Percentiles rank a stretch among this genome's conserved stretches.
Evolutionary conservation across 1,140 invertebrate genomes (phyloP).

Genomic region (Drosophila santomea): DNA sequence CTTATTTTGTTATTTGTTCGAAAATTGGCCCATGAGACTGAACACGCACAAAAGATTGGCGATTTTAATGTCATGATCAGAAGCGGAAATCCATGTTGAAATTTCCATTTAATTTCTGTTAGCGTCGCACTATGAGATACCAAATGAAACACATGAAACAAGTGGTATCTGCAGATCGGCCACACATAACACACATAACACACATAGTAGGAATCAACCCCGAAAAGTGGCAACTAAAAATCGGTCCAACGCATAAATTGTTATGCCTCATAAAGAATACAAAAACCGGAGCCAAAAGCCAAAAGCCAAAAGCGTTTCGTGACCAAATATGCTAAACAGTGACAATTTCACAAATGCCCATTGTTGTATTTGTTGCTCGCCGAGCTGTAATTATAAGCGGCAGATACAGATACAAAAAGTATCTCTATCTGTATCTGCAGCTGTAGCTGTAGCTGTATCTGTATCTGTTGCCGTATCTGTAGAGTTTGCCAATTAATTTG

Average conservation of each 20-base stretch:
- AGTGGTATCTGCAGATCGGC: constrained; percentile 7
- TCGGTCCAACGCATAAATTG: constrained; percentile 74
- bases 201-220: neutral
- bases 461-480: constrained; percentile 34
- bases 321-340: constrained; percentile 82
- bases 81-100: constrained; percentile 71
- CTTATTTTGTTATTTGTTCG: constrained; percentile 13
- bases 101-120: constrained; percentile 65
- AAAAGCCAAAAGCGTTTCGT: constrained; percentile 70
- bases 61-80: constrained; percentile 44
- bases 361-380: constrained; percentile 51
- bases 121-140: neutral
- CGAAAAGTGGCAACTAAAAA: constrained; percentile 39
- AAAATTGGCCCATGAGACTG: constrained; percentile 13
- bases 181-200: neutral
- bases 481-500: constrained; percentile 78
- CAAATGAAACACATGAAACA: neutral
- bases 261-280: constrained; percentile 76
- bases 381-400: constrained; percentile 69
- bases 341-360: constrained; percentile 82
- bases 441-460: too few relatives aligned
- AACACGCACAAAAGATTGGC: constrained; percentile 39
- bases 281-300: constrained; percentile 55
- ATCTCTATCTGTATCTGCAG: constrained; percentile 48
- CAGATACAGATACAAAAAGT: constrained; percentile 65